A percentile compares a stretch with the other conserved stretches of the same genome.
phyloP scores from a whole-genome alignment of 2,888 invertebrate genomes.

The Ornithoptera alexandrae region DNA sequence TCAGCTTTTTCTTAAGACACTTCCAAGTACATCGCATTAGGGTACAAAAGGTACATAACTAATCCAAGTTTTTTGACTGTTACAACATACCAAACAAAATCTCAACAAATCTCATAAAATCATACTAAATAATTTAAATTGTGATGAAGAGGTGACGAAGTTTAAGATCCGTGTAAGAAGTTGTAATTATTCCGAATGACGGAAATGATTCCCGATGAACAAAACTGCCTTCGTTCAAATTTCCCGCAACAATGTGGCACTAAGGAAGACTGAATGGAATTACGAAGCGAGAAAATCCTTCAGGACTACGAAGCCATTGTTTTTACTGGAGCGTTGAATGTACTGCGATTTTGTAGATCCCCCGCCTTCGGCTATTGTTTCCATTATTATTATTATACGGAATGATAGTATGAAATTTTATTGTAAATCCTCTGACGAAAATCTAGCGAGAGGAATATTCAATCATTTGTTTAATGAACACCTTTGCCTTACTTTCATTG shows the following conservation, averaged over 20 bases:
- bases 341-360: slow-evolving; percentile 20
- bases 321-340: slow-evolving; percentile 22
- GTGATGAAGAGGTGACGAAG: too few relatives aligned
- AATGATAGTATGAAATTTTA: not conserved
- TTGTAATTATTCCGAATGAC: not conserved
- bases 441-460: too few relatives aligned
- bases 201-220: slow-evolving; percentile 4
- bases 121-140: too few relatives aligned
- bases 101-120: too few relatives aligned
- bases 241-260: slow-evolving; percentile 9
- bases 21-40: too few relatives aligned
- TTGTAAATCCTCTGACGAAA: not conserved
- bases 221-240: slow-evolving; percentile 22
- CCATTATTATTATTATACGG: slow-evolving; percentile 14
- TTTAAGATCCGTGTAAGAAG: too few relatives aligned
- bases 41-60: too few relatives aligned
- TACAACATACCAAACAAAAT: too few relatives aligned
- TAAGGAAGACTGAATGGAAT: slow-evolving; percentile 18
- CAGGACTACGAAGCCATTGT: slow-evolving; percentile 20
- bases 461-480: too few relatives aligned
- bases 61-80: too few relatives aligned
- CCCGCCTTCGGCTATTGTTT: slow-evolving; percentile 11
- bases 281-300: slow-evolving; percentile 21
- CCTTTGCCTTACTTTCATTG: too few relatives aligned
- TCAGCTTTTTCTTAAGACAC: too few relatives aligned